Evolutionary conservation across 1,140 invertebrate species (phyloP), one percentile per base, ranked within the genome.

Genomic region (Eriosoma lanigerum): DNA sequence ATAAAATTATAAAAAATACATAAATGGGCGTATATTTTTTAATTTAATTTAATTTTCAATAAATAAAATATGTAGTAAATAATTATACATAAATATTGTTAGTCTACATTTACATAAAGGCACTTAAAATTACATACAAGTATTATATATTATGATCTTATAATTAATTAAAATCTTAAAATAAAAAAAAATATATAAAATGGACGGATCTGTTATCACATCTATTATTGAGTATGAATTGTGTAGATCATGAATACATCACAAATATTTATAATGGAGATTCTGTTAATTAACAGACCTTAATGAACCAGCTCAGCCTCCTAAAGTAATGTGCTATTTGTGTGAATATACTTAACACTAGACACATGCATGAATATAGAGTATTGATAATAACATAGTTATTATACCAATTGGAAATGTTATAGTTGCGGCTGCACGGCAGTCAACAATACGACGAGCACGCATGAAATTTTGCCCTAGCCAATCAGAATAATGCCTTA

Each of bases 371-470:
- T 78, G 44, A 60, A 13, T 48, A 29, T 2, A 48, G 12, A 78
- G 3, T 46, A 60, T 15, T 15, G 56, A 60, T 29, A 78, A 38
- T 46, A 78, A 58, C 54, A 78, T 46, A 10, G 75, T 78, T n/a
- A 62, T 19, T 5, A 78, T 26, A n/a, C 75, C 15, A 1, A 60
- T 13, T 19, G 75, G 75, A 12, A 46, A 60, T 21, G n/a, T 17
- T 29, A 17, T 29, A 26, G 38, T 62, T 12, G 56, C 87, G 17
- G 88, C 88, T 68, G 92, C 91, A 82, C 89, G 88, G 83, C 93
- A 95, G 84, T 95, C 93, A 0, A 94, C 93, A 80, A 94, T 89
- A 84, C 89, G 87, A 82, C 91, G 88, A 1, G 93, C 93, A 82
- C 91, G 88, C 88, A 95, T 89, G 84, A 93, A 95, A 84, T 93